These are phyloP conservation scores for Sarcophaga subvicina DNA, from an alignment of 2,888 invertebrate genomes.

Conservation along the genomic window DNA sequence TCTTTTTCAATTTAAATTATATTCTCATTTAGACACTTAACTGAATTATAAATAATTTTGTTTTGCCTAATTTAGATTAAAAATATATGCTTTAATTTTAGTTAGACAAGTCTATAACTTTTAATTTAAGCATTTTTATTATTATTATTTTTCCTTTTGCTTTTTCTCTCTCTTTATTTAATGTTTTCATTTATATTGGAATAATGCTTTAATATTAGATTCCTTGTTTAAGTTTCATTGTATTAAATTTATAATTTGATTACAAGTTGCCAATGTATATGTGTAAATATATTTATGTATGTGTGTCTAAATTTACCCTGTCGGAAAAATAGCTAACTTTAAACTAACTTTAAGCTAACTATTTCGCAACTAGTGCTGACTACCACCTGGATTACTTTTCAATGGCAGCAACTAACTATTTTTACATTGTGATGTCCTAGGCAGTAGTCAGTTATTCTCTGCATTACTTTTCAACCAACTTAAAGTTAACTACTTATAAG, in stretches of 20 bases:
- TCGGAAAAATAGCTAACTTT: no score
- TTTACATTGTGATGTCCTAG: no score
- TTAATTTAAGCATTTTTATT: conserved; percentile 1
- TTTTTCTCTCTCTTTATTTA: conserved; percentile 27
- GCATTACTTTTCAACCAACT: no score
- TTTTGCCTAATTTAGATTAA: neutral
- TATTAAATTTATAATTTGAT: conserved; percentile 38
- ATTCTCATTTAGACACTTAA: conserved; percentile 34
- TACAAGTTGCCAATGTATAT: conserved; percentile 54
- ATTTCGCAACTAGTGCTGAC: no score
- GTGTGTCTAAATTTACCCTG: conserved; percentile 27
- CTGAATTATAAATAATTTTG: conserved; percentile 32
- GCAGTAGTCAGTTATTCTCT: no score
- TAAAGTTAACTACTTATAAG: no score
- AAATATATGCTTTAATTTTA: conserved; percentile 12
- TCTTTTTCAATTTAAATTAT: conserved; percentile 11
- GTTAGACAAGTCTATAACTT: conserved; percentile 44
- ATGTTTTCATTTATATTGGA: conserved; percentile 23
- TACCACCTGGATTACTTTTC: no score
- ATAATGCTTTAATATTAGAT: conserved; percentile 45
- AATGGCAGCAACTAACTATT: no score
- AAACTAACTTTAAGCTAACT: no score
- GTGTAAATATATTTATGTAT: conserved; percentile 62
- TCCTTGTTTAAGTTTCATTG: conserved; percentile 48
- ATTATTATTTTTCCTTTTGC: neutral